Evolutionary conservation across 2,113 vertebrate species (phyloP).

Genomic region (Lanius collurio): DNA sequence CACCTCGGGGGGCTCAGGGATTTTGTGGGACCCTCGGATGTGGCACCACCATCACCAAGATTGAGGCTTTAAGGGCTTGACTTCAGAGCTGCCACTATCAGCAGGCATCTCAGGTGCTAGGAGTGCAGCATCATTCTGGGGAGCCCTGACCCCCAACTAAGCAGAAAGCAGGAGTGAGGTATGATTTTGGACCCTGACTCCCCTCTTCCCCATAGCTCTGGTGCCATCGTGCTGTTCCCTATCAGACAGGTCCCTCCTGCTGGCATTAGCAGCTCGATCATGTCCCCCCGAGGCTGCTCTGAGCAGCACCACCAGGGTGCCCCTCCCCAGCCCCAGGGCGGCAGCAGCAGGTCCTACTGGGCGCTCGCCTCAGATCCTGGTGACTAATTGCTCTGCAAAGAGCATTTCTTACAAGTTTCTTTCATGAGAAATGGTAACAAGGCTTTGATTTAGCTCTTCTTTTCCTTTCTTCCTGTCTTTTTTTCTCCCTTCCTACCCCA

Average conservation of each 20-base stretch:
- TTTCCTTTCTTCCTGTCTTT: background rate
- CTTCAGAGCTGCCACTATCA: background rate
- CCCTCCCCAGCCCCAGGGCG: background rate
- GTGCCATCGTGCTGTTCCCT: rapidly evolving
- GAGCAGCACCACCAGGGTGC: background rate
- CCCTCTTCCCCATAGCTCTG: rapidly evolving
- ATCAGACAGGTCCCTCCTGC: background rate
- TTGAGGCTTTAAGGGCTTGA: background rate
- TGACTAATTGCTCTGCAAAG: background rate
- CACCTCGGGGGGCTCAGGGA: background rate
- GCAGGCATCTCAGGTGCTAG: background rate
- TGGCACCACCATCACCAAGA: background rate
- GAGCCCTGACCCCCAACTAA: background rate
- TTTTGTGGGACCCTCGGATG: background rate
- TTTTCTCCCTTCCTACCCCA: background rate
- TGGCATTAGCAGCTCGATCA: rapidly evolving
- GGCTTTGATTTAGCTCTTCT: constrained; percentile 29
- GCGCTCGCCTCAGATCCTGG: background rate
- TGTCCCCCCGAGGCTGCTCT: background rate
- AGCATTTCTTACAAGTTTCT: background rate
- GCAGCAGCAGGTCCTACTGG: background rate
- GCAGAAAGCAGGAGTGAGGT: background rate
- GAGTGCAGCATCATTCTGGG: background rate
- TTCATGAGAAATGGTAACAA: background rate
- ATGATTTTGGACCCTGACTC: background rate